A percentile compares a stretch with the other conserved stretches of the same genome.
These are phyloP conservation scores for Troglohyphantes excavatus DNA, from an alignment of 2,888 invertebrate genomes.

Conservation along the genomic window DNA sequence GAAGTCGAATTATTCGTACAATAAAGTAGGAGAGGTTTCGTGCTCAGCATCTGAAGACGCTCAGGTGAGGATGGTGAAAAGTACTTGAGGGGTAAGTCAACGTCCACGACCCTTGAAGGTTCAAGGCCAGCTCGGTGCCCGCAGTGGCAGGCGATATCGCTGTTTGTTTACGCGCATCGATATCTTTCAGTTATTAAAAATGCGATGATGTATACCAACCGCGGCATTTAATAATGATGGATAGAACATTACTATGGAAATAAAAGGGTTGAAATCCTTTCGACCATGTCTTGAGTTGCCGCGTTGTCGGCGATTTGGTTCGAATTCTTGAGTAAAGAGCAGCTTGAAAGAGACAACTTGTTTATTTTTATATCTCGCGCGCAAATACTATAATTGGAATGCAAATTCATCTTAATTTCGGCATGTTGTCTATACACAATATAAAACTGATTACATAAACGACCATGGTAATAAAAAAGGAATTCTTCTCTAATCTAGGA, in stretches of 20 bases:
- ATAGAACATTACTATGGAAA: neutral
- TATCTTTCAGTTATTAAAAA: slow-evolving; percentile 2
- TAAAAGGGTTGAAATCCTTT: neutral
- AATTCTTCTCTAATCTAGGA: too few relatives aligned
- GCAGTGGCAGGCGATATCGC: slow-evolving; percentile 43
- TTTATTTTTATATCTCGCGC: too few relatives aligned
- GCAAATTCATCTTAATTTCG: too few relatives aligned
- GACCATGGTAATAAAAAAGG: too few relatives aligned
- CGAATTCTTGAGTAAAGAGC: too few relatives aligned
- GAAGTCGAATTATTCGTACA: slow-evolving; percentile 68
- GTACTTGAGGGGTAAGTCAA: slow-evolving; percentile 50
- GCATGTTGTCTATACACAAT: too few relatives aligned
- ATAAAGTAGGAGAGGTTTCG: slow-evolving; percentile 69
- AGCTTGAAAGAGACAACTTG: too few relatives aligned
- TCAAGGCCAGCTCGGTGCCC: slow-evolving; percentile 65
- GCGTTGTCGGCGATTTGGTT: too few relatives aligned
- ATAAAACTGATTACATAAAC: too few relatives aligned
- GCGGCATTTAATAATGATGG: neutral
- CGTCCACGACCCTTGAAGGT: slow-evolving; percentile 57
- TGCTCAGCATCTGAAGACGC: slow-evolving; percentile 42
- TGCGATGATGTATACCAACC: slow-evolving; percentile 14
- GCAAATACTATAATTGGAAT: too few relatives aligned
- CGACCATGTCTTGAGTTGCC: neutral
- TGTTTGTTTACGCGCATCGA: slow-evolving; percentile 58
- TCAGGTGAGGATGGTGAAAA: slow-evolving; percentile 57